Conservation (phyloP, 2,113 vertebrate species). For the Pseudolaguvia tuberculata region DNA sequence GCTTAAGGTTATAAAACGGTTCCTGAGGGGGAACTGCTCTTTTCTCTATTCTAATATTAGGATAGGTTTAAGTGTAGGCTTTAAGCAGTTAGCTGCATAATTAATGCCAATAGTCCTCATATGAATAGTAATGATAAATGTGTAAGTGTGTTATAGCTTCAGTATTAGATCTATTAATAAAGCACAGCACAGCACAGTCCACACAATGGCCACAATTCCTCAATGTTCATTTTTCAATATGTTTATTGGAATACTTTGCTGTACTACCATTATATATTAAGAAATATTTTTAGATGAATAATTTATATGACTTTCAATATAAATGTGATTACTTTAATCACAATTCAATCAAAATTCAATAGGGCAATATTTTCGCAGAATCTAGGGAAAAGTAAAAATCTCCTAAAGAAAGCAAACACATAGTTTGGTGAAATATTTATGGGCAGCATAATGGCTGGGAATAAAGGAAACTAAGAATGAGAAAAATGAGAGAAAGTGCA, state of each 20-base stretch:
- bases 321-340: not conserved
- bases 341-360: not conserved
- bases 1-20: no score
- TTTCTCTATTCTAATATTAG: no score
- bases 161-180: constrained; percentile 2
- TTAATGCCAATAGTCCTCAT: no score
- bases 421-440: constrained; percentile 6
- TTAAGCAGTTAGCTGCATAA: no score
- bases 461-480: not conserved
- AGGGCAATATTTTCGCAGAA: not conserved
- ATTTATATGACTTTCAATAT: no score
- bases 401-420: not conserved
- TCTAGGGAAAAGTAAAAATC: not conserved
- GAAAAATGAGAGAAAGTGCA: not conserved
- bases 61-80: no score
- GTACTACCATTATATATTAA: not conserved
- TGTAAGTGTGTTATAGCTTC: not conserved
- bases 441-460: not conserved
- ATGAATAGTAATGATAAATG: not conserved
- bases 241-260: no score
- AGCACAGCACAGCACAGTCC: not conserved
- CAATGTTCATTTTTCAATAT: not conserved
- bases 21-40: no score
- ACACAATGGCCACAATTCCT: not conserved
- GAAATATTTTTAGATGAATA: no score